A percentile compares a stretch with the other conserved stretches of the same genome.
Conservation (phyloP, 2,888 invertebrate species). For the Tanytarsus gracilentus region DNA sequence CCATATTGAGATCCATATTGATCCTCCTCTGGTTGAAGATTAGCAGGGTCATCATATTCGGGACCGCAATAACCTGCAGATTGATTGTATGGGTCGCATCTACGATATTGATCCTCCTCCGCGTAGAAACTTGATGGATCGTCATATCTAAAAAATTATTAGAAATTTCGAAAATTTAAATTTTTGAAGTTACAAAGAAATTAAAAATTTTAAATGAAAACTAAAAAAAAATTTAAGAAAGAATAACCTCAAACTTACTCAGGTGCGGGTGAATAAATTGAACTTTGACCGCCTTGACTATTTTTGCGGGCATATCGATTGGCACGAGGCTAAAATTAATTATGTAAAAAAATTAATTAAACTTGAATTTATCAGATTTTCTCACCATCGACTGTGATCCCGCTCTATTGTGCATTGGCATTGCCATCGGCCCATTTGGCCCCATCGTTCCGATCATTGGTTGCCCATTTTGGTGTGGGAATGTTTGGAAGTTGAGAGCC, state of each 20-base stretch:
- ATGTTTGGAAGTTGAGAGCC: conserved; percentile 82
- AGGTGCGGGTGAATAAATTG: conserved; percentile 72
- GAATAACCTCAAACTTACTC: too few relatives aligned
- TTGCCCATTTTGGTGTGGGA: conserved; percentile 59
- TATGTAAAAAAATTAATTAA: conserved; percentile 9
- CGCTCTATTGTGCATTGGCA: conserved; percentile 70
- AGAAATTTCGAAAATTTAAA: too few relatives aligned
- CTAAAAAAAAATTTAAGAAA: too few relatives aligned
- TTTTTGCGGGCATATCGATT: conserved; percentile 62
- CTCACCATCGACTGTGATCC: conserved; percentile 82
- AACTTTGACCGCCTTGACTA: conserved; percentile 73
- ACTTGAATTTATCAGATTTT: conserved; percentile 25
- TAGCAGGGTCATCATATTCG: conserved; percentile 88
- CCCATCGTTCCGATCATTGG: conserved; percentile 72
- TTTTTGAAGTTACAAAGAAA: too few relatives aligned
- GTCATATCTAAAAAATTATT: too few relatives aligned
- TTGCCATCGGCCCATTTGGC: conserved; percentile 63
- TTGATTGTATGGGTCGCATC: conserved; percentile 62
- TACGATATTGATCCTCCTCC: conserved; percentile 80
- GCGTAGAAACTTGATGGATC: conserved; percentile 82
- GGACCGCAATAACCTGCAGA: conserved; percentile 55
- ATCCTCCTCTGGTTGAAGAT: conserved; percentile 84
- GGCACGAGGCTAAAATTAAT: conserved; percentile 48
- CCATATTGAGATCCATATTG: conserved; percentile 81
- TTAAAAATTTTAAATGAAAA: too few relatives aligned